Conservation (phyloP, 2,888 invertebrate genomes). For the Hydraecia micacea region DNA sequence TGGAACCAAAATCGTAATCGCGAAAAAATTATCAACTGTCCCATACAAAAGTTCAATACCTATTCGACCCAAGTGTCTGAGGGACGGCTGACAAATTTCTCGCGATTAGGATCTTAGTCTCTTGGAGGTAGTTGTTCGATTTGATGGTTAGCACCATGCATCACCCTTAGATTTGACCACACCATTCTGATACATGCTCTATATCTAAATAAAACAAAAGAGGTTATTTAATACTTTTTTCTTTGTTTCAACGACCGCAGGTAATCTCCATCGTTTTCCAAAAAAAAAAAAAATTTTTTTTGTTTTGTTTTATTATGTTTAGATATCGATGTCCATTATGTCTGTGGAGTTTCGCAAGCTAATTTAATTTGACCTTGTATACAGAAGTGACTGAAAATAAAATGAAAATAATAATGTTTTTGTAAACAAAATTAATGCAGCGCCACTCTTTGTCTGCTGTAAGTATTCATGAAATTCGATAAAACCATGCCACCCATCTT, state of each 20-base stretch:
- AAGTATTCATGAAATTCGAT: conserved; percentile 42
- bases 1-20: too few species aligned
- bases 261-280: not conserved
- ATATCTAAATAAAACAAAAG: not conserved
- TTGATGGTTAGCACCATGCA: too few species aligned
- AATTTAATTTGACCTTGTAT: not conserved
- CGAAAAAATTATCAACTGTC: too few species aligned
- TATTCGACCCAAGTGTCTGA: too few species aligned
- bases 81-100: too few species aligned
- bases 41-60: too few species aligned
- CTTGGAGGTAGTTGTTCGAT: too few species aligned
- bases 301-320: not conserved
- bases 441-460: conserved; percentile 57
- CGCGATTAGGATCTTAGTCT: too few species aligned
- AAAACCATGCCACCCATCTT: conserved; percentile 42
- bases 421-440: conserved; percentile 58
- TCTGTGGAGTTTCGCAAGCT: not conserved
- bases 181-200: too few species aligned
- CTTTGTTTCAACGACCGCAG: too few species aligned
- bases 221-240: not conserved
- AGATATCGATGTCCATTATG: not conserved
- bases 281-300: too few species aligned
- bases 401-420: conserved; percentile 43
- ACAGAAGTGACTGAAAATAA: not conserved
- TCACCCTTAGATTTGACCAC: too few species aligned